These are phyloP conservation scores for Gymnoscelis rufifasciata DNA, from an alignment of 2,888 invertebrate species.

Conservation along the genomic window DNA sequence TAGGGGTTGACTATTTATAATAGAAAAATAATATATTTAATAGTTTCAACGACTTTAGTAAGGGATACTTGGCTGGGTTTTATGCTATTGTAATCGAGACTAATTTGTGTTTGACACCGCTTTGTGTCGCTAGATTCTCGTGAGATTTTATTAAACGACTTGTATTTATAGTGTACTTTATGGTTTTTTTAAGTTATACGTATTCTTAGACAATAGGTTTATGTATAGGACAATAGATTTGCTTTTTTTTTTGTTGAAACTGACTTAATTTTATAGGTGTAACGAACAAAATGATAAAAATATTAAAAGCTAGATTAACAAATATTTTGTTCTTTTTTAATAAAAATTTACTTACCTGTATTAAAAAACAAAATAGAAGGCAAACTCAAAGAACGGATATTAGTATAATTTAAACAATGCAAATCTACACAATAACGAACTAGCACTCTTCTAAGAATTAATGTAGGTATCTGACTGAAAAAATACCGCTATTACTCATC, in stretches of 20 bases:
- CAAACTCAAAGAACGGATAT: no score
- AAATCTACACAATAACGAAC: no score
- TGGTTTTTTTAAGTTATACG: background rate
- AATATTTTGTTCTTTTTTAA: no score
- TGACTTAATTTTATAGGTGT: no score
- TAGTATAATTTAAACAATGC: no score
- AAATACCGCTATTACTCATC: constrained; percentile 57
- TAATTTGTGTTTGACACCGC: constrained; percentile 39
- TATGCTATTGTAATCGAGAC: constrained; percentile 28
- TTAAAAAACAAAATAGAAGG: no score
- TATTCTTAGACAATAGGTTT: background rate
- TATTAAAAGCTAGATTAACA: no score
- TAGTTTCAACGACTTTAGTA: constrained; percentile 44
- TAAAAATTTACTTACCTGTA: no score
- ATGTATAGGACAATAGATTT: no score
- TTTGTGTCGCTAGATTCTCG: constrained; percentile 31
- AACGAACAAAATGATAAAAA: no score
- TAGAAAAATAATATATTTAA: no score
- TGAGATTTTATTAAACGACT: constrained; percentile 34
- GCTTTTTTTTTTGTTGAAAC: no score
- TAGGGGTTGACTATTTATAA: constrained; percentile 36
- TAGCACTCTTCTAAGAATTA: background rate
- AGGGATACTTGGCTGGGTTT: constrained; percentile 22
- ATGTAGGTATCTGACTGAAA: constrained; percentile 18
- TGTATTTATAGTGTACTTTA: background rate